Conservation (phyloP, 2,888 invertebrate genomes). For the Metalampra italica region DNA sequence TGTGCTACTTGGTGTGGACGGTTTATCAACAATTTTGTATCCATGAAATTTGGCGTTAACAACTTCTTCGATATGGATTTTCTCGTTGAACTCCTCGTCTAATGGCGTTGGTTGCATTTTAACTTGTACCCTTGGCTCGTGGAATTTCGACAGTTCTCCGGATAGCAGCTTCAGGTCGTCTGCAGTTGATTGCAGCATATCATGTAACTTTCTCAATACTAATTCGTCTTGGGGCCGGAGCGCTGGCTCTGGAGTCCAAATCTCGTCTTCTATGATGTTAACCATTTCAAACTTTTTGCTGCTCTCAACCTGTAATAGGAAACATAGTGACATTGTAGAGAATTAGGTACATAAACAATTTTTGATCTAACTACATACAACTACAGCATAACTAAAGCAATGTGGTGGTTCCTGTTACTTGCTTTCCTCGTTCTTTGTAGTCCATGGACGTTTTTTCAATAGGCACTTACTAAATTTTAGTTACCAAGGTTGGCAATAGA, state of each 20-base stretch:
- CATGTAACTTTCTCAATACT: constrained; percentile 60
- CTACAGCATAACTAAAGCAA: background rate
- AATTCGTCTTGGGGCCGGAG: constrained; percentile 69
- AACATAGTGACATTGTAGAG: background rate
- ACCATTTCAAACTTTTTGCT: constrained; percentile 66
- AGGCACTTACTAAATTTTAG: no score
- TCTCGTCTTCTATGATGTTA: constrained; percentile 64
- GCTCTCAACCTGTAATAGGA: constrained; percentile 61
- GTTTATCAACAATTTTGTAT: constrained; percentile 50
- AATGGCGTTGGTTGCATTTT: constrained; percentile 56
- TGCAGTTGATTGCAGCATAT: constrained; percentile 70
- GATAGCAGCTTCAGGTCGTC: constrained; percentile 67
- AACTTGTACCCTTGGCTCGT: constrained; percentile 50
- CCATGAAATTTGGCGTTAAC: constrained; percentile 73
- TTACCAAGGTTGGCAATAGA: no score
- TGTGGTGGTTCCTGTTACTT: no score
- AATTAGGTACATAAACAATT: background rate
- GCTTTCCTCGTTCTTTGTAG: no score
- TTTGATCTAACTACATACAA: background rate
- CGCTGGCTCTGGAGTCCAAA: constrained; percentile 64
- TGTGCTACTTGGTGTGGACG: constrained; percentile 18
- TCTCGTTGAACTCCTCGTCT: constrained; percentile 70
- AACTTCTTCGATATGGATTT: constrained; percentile 67
- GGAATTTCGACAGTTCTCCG: constrained; percentile 55
- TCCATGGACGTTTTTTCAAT: no score